Base-by-base conservation (phyloP, 2,797 vertebrate genomes). In the Pogonophryne albipinna region DNA sequence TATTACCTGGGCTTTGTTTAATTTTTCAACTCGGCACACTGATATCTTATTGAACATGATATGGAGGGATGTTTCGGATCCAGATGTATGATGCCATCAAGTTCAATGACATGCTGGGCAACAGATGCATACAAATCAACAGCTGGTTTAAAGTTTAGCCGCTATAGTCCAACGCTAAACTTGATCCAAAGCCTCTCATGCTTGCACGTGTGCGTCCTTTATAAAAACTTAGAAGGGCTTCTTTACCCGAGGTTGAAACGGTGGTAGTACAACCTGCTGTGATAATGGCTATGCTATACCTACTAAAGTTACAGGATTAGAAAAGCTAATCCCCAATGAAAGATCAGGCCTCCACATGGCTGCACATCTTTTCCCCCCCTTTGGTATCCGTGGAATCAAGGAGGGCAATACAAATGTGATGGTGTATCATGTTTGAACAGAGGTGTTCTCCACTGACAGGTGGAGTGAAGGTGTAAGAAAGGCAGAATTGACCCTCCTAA, bases 401-500 rank as follows among this genome's bases (percentile, higher is more conserved):
- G 38, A 58, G 53, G 59, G 76, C 60, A 72, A 53, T 62, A 57
- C 66, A 75, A 77, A 86, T 60, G 34, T 71, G 78, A 74, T 62
- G 38, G 53, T 60, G 49, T 56, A 74, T 83, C 64, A 44, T 59
- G 64, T 85, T 84, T 80, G 75, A 83, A 74, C 81, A 81, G 78
- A 90, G 79, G 83, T 78, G 69, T 80, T 74, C 58, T 73, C 60
- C 49, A 47, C 67, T 89, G 90, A 89, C 86, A 90, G 79, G 78
- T 76, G 44, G 80, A 84, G 87, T 80, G 84, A 90, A 87, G 82
- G 88, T 89, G 73, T 69, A 82, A 84, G 85, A 88, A 90, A 91
- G 85, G 78, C 74, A 82, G 85, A 76, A 87, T 93, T 91, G 89
- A 86, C 89, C 89, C 89, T 87, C 79, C 82, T 92, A 84, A 92